phyloP scores from a whole-genome alignment of 1,140 invertebrate genomes.

The Trichomalopsis sarcophagae region DNA sequence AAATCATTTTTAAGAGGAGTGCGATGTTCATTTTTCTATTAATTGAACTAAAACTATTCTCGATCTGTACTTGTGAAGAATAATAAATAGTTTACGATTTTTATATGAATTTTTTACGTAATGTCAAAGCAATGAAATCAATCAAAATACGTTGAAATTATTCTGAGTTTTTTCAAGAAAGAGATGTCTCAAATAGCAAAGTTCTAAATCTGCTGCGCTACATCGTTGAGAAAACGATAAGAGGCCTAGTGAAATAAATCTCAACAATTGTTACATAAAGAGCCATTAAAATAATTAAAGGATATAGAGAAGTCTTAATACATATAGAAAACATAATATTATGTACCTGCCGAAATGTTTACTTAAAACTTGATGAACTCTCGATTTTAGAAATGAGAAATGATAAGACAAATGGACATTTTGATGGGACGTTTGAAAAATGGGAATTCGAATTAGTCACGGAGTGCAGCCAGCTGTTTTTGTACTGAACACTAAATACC shows the following conservation, averaged over 20 bases:
- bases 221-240: neutral
- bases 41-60: neutral
- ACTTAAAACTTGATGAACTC: neutral
- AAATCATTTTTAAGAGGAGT: neutral
- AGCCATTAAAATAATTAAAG: neutral
- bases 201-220: neutral
- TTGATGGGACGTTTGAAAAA: neutral
- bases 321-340: slow-evolving; percentile 26
- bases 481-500: slow-evolving; percentile 21
- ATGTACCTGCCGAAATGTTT: slow-evolving; percentile 12
- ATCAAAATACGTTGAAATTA: neutral
- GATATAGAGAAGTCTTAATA: neutral
- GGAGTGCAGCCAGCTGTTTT: neutral
- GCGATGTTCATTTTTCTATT: neutral
- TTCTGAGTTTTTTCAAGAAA: neutral
- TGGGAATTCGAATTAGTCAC: neutral
- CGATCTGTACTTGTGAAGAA: neutral
- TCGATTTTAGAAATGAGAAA: neutral
- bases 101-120: neutral
- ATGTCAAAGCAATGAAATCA: neutral
- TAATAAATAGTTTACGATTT: neutral
- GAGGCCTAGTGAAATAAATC: neutral
- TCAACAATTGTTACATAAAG: neutral
- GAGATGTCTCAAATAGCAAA: neutral
- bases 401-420: neutral